Evolutionary conservation across 2,888 invertebrate genomes (phyloP), one percentile per base, ranked within the genome.

Genomic region (Agrochola lychnidis): DNA sequence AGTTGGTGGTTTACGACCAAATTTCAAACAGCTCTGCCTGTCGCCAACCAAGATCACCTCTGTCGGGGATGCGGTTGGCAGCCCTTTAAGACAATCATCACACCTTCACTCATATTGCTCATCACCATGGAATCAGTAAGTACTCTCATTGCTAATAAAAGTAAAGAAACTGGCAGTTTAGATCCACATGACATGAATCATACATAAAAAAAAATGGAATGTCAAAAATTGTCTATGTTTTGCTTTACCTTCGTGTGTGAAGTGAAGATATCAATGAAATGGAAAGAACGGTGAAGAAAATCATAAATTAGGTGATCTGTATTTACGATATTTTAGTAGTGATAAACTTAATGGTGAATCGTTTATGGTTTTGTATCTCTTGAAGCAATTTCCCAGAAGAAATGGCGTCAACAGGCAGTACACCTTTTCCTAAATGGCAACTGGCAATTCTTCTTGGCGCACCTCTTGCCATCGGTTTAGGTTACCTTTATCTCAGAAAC

Each of bases 391-490:
- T 81, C 79, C 71, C 70, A 76, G 78, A 88, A 89, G 92, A 89
- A 86, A 96, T 96, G 96, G 94, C 95, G 87, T 96, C 96, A 84
- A 96, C 97, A 78, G 97, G 97, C 89, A 97, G 97, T 92, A 96
- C 97, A 93, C 97, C 97, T 72, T 96, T 98, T 94, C 97, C 98
- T 87, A 98, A 98, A 97, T 99, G 99, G 98, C 98, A 99, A 97
- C 96, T 99, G 90, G 99, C 98, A 81, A 96, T 99, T 82, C 97
- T 98, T 79, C 97, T 99, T 84, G 98, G 99, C 88, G 98, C 98
- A 84, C 98, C 98, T 90, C 97, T 99, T 87, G 98, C 98, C 79
- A 97, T 98, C 76, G 99, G 99, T 77, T 95, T 99, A 91, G 98
- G 98, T 91, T 97, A 98, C 92, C 98, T 98, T 96, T 98, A 98